Evolutionary conservation across 1,140 invertebrate species (phyloP).

Genomic region (Globodera rostochiensis): DNA sequence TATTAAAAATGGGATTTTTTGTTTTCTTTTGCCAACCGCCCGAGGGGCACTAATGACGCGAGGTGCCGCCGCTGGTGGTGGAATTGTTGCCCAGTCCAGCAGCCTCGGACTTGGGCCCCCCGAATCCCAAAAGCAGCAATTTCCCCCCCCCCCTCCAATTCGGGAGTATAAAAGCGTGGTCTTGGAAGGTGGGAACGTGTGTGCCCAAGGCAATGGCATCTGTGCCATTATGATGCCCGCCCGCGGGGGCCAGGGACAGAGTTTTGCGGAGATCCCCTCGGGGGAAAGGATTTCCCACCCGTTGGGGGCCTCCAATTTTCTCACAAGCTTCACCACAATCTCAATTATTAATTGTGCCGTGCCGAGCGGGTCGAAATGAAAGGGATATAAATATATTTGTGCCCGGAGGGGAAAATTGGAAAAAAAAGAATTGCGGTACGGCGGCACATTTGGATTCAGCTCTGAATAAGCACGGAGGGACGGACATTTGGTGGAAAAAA

Average conservation of each 20-base stretch:
- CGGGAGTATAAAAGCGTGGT: not conserved
- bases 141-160: not conserved
- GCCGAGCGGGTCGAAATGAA: not conserved
- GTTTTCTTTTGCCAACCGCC: not conserved
- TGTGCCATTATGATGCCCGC: slow-evolving; percentile 66
- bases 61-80: not conserved
- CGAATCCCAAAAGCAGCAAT: not conserved
- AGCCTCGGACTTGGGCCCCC: not conserved
- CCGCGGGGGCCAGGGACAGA: not conserved
- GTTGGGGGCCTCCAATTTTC: slow-evolving; percentile 73
- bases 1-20: too few relatives aligned
- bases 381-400: slow-evolving; percentile 1
- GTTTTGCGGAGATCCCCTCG: not conserved
- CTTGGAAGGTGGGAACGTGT: not conserved
- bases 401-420: not conserved
- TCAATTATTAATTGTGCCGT: not conserved
- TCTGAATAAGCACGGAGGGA: too few relatives aligned
- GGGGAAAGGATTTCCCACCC: not conserved
- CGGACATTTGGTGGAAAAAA: too few relatives aligned
- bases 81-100: not conserved
- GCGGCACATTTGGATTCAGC: too few relatives aligned
- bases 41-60: not conserved
- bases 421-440: not conserved
- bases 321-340: slow-evolving; percentile 68
- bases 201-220: slow-evolving; percentile 53